phyloP scores from a whole-genome alignment of 1,140 invertebrate genomes.

The Babylonia areolata region DNA sequence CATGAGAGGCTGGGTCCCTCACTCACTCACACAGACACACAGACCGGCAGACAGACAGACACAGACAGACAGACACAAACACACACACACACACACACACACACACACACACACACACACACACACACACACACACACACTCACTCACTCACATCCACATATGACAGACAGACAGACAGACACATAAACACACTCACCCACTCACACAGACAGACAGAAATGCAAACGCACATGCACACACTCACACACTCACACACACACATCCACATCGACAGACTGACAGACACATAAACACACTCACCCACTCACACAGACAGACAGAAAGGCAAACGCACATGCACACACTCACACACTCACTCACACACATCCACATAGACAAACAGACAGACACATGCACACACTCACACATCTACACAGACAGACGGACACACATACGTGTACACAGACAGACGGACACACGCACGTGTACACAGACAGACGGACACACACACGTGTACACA shows the following conservation, averaged over 20 bases:
- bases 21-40: background rate
- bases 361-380: background rate
- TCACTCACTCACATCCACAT: background rate
- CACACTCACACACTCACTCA: slow-evolving; percentile 3
- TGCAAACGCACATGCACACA: background rate
- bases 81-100: background rate
- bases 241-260: slow-evolving; percentile 15
- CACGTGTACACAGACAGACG: background rate
- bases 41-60: background rate
- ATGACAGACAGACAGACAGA: background rate
- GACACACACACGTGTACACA: background rate
- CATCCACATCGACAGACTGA: slow-evolving; percentile 3
- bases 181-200: background rate
- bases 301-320: too few species aligned
- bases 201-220: background rate
- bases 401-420: background rate
- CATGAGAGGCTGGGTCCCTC: too few species aligned
- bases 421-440: background rate
- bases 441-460: background rate
- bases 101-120: background rate
- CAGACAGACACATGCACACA: slow-evolving; percentile 5
- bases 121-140: background rate
- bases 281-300: background rate
- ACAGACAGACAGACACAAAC: background rate
- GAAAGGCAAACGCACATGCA: background rate